Evolutionary conservation across 1,140 invertebrate species (phyloP), one percentile per base, ranked within the genome.

Genomic region (Mizuhopecten yessoensis): DNA sequence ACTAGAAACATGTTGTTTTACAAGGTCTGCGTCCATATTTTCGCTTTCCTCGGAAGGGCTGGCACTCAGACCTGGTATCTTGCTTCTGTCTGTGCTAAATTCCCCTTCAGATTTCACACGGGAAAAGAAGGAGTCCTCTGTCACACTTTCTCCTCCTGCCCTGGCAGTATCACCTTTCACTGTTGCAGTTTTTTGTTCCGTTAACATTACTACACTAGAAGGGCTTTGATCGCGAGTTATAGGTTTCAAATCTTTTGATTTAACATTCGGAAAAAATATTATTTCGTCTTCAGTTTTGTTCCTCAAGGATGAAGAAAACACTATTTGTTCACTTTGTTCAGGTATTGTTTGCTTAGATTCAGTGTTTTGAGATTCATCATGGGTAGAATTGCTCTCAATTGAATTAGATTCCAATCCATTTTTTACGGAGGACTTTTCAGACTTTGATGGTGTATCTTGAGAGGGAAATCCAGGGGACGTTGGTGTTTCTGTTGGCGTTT

Each of bases 181-280:
- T 29, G 9, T 9, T 23, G 11, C 57, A 7, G 57, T 29, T 75
- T n/a, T 75, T 75, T n/a, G 57, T 75, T 75, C n/a, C 11, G 3
- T 29, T n/a, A 17, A 75, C n/a, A 29, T 29, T 17, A 29, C 11
- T 75, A n/a, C 23, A 75, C 57, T 75, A 75, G 57, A 75, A 29
- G 23, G 0, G 57, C 23, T 3, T 75, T 75, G 57, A 75, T 75
- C 57, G 1, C 29, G 2, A 7, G 23, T 3, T 75, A 3, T 29
- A 7, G 3, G 1, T 75, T 75, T 75, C 5, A 75, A 23, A 29
- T 29, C n/a, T n/a, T n/a, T n/a, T 29, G 9, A 5, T 75, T 29
- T 75, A 29, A 75, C 57, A 75, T 75, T 75, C 7, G 57, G 57
- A 75, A 75, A 75, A 75, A 75, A 75, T n/a, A 75, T 75, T 75